Base-by-base conservation (phyloP, 2,113 vertebrate genomes). In the Microtus richardsoni region DNA sequence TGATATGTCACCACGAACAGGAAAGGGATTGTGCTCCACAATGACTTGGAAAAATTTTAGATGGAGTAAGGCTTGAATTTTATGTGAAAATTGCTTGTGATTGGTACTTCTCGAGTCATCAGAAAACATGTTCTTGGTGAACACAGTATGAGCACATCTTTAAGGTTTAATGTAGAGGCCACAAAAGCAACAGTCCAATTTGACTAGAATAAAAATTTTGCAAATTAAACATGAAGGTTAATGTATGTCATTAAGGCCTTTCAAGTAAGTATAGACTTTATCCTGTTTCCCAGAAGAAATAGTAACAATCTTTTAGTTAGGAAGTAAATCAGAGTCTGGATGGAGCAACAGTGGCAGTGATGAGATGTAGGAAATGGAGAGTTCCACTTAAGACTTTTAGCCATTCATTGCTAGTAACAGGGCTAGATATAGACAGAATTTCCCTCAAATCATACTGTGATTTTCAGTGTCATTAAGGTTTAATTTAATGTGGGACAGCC, bases 191-290 rank as follows among this genome's bases (percentile, higher is more conserved):
- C 11, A 84, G 14, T 44, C 33, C 77, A 68, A 3, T 58, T 66
- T 78, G 39, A 80, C 24, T 41, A 60, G 89, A 95, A 44, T 44
- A 36, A 93, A 92, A 88, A 11, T 9, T 90, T 89, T 92, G n/a
- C 24, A 95, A 62, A 74, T 74, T 91, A 73, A 89, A 17, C 74
- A 2, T 30, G 3, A 44, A 93, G 21, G 47, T 78, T 91, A 91
- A 82, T 11, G n/a, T 28, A 95, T 7, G 10, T 3, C 52, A 89
- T 95, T 91, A 84, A 88, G 77, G 30, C 0, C 17, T 39, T 41
- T 22, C 2, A 60, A 73, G 70, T 77, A 79, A n/a, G 12, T 33
- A 62, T 74, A 54, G 49, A 36, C 2, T 77, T 78, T 74, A 82
- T 74, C n/a, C n/a, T n/a, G 26, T 68, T 77, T 86, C 16, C 10